Conservation (phyloP, 30 jellyfish, hydroid and myxozoan genomes). For the Chrysaora quinquecirrha region DNA sequence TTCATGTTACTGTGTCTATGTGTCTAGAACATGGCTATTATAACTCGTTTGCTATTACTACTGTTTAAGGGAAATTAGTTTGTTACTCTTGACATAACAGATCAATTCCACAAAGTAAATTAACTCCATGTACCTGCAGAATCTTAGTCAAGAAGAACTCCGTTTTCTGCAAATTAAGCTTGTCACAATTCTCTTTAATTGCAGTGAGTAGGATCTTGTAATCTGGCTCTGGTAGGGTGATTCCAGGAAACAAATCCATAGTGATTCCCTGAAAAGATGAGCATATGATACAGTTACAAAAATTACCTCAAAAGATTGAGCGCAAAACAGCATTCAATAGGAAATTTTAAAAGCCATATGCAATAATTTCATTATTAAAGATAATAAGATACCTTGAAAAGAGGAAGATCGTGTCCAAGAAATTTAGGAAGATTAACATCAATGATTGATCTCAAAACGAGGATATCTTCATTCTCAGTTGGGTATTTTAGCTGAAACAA, state of each 20-base stretch:
- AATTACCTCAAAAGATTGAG: too few species aligned
- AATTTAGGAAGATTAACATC: constrained; percentile 98
- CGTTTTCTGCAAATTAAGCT: constrained; percentile 81
- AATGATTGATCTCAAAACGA: constrained; percentile 92
- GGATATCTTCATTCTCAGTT: constrained; percentile 90
- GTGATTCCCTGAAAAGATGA: constrained; percentile 86
- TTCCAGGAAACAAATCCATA: constrained; percentile 95
- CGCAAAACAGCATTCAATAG: too few species aligned
- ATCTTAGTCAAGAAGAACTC: constrained; percentile 82
- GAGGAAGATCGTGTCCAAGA: constrained; percentile 94
- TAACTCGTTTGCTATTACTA: too few species aligned
- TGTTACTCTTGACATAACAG: too few species aligned
- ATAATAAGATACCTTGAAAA: constrained; percentile 95
- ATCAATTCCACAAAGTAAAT: too few species aligned
- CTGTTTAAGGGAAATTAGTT: too few species aligned
- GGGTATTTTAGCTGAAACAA: constrained; percentile 89
- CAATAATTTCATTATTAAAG: too few species aligned
- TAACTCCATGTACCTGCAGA: constrained; percentile 69
- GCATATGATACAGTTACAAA: too few species aligned
- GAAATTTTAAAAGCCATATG: too few species aligned
- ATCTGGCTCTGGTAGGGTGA: constrained; percentile 96
- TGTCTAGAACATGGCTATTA: too few species aligned
- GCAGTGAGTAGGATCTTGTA: constrained; percentile 82
- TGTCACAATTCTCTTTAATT: constrained; percentile 86
- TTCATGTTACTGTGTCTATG: too few species aligned